Percentiles rank a stretch among this genome's conserved stretches.
Evolutionary conservation across 2,113 vertebrate species (phyloP).

Genomic region (Otus sunia): DNA sequence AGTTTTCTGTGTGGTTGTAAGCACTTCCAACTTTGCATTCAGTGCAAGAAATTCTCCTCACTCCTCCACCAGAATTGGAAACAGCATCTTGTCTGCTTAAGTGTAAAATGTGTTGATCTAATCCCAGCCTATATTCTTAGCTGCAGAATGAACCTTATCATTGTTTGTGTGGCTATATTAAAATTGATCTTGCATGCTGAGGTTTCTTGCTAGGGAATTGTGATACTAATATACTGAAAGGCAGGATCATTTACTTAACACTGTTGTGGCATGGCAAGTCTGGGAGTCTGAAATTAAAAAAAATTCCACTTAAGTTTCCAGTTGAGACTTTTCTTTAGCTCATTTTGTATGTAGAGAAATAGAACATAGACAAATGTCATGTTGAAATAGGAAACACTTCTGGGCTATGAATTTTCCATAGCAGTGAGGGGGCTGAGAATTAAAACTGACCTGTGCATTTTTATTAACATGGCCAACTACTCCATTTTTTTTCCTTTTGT

Average conservation of each 20-base stretch:
- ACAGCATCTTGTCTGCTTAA: background rate
- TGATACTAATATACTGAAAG: background rate
- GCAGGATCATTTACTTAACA: background rate
- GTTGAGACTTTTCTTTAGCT: background rate
- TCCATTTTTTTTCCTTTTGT: no score
- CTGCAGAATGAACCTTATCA: background rate
- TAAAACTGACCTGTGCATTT: background rate
- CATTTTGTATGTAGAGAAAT: background rate
- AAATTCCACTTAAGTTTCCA: background rate
- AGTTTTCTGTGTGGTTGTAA: background rate
- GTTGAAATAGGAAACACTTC: background rate
- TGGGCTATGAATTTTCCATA: background rate
- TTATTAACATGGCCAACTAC: background rate
- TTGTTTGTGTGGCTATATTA: background rate
- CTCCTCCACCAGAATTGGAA: background rate
- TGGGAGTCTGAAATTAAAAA: background rate
- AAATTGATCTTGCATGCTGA: background rate
- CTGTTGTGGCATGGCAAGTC: background rate
- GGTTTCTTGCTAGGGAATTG: background rate
- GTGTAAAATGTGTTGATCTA: background rate
- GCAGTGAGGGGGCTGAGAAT: background rate
- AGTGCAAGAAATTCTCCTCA: background rate
- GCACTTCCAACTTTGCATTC: background rate
- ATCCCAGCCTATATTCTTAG: background rate
- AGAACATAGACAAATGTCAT: background rate